These are phyloP conservation scores for Cydia amplana DNA, from an alignment of 1,140 invertebrate species.

Conservation along the genomic window DNA sequence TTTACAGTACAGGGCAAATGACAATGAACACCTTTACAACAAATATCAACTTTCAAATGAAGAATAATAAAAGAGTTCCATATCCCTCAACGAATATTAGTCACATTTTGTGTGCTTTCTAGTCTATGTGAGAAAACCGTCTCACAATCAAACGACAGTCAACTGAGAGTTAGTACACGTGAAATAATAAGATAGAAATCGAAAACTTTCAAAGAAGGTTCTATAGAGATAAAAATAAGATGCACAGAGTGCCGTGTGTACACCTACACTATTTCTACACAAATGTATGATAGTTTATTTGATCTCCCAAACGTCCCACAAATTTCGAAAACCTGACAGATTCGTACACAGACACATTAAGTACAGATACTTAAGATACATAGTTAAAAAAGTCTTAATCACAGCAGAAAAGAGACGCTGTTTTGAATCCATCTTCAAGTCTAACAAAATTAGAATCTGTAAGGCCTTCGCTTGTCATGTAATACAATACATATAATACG, in stretches of 20 bases:
- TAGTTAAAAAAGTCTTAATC: too few species aligned
- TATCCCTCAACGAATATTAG: slow-evolving; percentile 19
- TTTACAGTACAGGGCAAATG: slow-evolving; percentile 28
- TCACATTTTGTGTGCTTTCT: slow-evolving; percentile 14
- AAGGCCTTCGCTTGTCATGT: background rate
- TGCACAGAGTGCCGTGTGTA: background rate
- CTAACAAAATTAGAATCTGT: background rate
- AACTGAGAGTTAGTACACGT: slow-evolving; percentile 17
- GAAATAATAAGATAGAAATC: slow-evolving; percentile 14
- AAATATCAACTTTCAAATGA: slow-evolving; percentile 9
- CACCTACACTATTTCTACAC: slow-evolving; percentile 1
- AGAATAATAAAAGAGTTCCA: background rate
- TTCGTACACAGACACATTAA: too few species aligned
- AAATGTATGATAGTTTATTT: slow-evolving; percentile 28
- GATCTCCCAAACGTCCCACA: background rate
- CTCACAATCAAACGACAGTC: slow-evolving; percentile 13
- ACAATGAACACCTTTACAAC: slow-evolving; percentile 38
- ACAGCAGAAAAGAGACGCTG: too few species aligned
- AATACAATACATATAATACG: slow-evolving; percentile 32
- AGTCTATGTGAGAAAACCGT: slow-evolving; percentile 25
- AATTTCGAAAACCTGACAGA: slow-evolving; percentile 17
- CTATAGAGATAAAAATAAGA: background rate
- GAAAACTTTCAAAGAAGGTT: background rate
- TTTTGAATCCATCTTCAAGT: too few species aligned
- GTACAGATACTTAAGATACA: too few species aligned